Evolutionary conservation across 2,113 vertebrate genomes (phyloP).

Genomic region (Anas platyrhynchos): DNA sequence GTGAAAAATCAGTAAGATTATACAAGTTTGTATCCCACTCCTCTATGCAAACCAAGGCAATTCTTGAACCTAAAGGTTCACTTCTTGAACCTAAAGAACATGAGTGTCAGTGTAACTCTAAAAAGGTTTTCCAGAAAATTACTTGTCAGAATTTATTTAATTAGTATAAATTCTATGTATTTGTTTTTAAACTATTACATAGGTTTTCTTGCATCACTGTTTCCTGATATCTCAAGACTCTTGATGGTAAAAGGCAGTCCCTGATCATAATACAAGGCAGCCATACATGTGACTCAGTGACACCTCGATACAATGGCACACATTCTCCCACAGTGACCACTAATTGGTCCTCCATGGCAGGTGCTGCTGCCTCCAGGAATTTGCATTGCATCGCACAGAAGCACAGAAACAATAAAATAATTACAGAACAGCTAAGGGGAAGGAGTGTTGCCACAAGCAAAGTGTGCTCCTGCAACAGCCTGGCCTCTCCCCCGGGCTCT

Average conservation of each 20-base stretch:
- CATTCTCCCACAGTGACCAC: conserved; percentile 53
- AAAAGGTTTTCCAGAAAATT: background rate
- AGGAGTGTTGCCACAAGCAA: conserved; percentile 18
- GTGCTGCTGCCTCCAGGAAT: conserved; percentile 58
- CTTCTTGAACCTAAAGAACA: background rate
- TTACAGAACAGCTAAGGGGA: conserved; percentile 56
- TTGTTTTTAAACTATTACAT: background rate
- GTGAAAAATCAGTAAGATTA: background rate
- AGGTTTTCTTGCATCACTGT: background rate
- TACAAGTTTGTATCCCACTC: background rate
- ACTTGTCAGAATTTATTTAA: background rate
- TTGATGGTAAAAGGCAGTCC: background rate
- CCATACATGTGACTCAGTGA: background rate
- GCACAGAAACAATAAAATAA: conserved; percentile 66
- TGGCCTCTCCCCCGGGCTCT: conserved; percentile 51
- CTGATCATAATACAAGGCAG: background rate
- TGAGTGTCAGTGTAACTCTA: background rate
- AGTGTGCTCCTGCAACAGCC: conserved; percentile 41
- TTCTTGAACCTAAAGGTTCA: background rate
- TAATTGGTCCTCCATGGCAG: conserved; percentile 53
- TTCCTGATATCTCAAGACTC: background rate
- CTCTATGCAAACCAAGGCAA: background rate
- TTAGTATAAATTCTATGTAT: background rate
- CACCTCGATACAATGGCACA: background rate
- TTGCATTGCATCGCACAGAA: conserved; percentile 59